These are phyloP conservation scores for Leptinotarsa rubiginosa DNA, from an alignment of 2,888 invertebrate species.

Conservation along the genomic window DNA sequence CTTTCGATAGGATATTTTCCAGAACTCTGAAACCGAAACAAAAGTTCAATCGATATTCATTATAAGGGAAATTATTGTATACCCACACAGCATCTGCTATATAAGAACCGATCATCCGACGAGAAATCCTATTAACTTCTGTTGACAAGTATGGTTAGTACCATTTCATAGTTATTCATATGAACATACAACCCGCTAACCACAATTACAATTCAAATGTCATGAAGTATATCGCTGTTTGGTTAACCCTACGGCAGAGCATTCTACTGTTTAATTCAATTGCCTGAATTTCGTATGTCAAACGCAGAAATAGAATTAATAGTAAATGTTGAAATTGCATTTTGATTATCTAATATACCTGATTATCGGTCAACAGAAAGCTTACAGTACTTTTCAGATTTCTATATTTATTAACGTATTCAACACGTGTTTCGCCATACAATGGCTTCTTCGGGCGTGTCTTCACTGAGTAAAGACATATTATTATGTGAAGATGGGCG, in stretches of 20 bases:
- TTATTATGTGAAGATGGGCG: no score
- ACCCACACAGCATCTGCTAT: background rate
- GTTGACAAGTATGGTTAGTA: slow-evolving; percentile 1
- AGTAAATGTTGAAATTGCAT: background rate
- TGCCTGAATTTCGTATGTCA: slow-evolving; percentile 3
- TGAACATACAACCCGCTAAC: background rate
- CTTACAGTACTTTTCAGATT: background rate
- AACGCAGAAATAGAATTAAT: slow-evolving; percentile 3
- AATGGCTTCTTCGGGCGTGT: no score
- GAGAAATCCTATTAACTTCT: background rate
- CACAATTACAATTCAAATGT: background rate
- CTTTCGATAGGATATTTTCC: no score
- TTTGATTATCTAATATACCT: background rate
- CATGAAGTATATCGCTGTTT: slow-evolving; percentile 6
- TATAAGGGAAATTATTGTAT: background rate
- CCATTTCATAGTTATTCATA: background rate
- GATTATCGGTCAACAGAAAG: background rate
- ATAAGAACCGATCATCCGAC: background rate
- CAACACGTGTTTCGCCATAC: background rate
- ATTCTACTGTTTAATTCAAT: slow-evolving; percentile 1
- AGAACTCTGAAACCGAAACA: no score
- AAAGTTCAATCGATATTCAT: no score
- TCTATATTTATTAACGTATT: background rate
- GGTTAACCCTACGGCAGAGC: background rate
- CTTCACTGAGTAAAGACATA: no score